phyloP scores from a whole-genome alignment of 2,888 invertebrate species.

The Scaptomyza tumidula region DNA sequence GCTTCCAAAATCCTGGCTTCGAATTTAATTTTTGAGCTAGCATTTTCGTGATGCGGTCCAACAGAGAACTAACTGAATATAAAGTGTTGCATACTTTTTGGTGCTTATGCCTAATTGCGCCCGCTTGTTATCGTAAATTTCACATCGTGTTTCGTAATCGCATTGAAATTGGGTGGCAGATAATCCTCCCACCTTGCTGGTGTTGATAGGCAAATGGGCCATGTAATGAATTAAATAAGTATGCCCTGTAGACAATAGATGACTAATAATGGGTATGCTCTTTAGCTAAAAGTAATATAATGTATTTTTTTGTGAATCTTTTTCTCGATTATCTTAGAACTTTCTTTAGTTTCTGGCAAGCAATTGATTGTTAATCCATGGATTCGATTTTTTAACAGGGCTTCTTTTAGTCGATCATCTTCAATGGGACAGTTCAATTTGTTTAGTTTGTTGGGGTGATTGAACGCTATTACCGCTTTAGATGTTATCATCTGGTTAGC shows the following conservation, averaged over 20 bases:
- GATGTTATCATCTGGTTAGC: constrained; percentile 18
- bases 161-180: constrained; percentile 17
- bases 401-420: not conserved
- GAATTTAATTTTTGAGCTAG: constrained; percentile 10
- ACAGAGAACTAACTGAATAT: constrained; percentile 25
- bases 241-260: not conserved
- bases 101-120: constrained; percentile 28
- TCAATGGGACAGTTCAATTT: not conserved
- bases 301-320: not conserved
- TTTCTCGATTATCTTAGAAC: no score
- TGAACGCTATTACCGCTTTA: not conserved
- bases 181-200: not conserved
- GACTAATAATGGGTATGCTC: not conserved
- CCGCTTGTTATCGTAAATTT: constrained; percentile 51
- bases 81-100: constrained; percentile 20
- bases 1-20: constrained; percentile 19
- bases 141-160: constrained; percentile 35
- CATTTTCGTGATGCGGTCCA: constrained; percentile 36
- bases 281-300: not conserved
- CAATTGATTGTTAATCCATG: fast-evolving
- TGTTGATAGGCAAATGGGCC: not conserved
- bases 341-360: not conserved
- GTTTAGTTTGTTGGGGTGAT: no score
- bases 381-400: not conserved
- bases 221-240: constrained; percentile 21